Evolutionary conservation across 1,140 invertebrate species (phyloP), one percentile per base, ranked within the genome.

Genomic region (Aplysia californica): DNA sequence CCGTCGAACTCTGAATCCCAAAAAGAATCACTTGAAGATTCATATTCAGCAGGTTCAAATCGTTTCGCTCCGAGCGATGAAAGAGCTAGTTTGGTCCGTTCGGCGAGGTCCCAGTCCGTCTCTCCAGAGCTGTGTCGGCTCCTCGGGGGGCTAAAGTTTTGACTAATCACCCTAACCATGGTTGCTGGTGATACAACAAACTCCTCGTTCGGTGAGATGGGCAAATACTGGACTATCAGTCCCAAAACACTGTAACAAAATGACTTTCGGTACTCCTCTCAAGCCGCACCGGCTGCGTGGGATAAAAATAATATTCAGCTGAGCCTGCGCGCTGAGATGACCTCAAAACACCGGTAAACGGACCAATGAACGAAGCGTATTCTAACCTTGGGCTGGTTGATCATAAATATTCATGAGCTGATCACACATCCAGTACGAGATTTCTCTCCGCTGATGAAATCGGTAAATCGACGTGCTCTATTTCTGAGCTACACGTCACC

Each of bases 71-170:
- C 70, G 2, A 74, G 41, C 29, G 44, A 44, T 21, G 76, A 76
- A 26, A 80, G 55, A 15, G 76, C 66, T 55, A 35, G 6, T 20
- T 55, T 66, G 0, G 81, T 73, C 66, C 82, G 76, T 59, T 75
- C 73, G 3, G 79, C 83, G 0, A 80, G 71, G 56, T 82, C 79
- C 68, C 75, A 68, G 72, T 84, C 83, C 67, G 82, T 79, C 38
- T 84, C 83, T 21, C 83, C 83, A 21, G 83, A 84, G 50, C 79
- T 82, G 66, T 84, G 83, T 26, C 83, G 78, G 64, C 81, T 82
- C 76, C 83, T 78, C 26, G 81, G 83, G 15, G 79, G 80, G 23
- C 76, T 82, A 64, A 84, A 84, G 76, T 79, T 80, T 56, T 82
- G 79, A 41, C 79, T 80, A n/a, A 84, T 77, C 0, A 84, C 78